phyloP scores from a whole-genome alignment of 2,888 invertebrate species.

The Belgica antarctica region DNA sequence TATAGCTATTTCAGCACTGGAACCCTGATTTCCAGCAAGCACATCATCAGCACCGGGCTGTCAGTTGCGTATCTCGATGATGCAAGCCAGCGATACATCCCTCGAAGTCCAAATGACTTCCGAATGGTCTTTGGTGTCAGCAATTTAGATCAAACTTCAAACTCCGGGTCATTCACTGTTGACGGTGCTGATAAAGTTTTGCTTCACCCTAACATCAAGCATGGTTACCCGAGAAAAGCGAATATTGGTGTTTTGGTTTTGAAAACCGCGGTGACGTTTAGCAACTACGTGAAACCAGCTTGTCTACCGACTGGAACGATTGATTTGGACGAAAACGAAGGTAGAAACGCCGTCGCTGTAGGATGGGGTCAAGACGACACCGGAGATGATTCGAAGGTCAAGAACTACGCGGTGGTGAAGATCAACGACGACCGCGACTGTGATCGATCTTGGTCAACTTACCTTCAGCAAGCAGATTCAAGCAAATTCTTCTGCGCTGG shows the following conservation, averaged over 20 bases:
- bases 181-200: neutral
- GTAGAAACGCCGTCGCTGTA: neutral
- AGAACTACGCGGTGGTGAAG: neutral
- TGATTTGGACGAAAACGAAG: neutral
- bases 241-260: neutral
- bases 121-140: neutral
- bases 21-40: neutral
- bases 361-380: neutral
- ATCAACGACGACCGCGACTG: neutral
- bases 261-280: neutral
- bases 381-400: neutral
- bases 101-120: neutral
- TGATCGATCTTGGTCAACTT: neutral
- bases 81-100: neutral
- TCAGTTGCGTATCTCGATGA: neutral
- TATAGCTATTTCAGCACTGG: neutral
- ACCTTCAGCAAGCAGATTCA: neutral
- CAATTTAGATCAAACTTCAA: neutral
- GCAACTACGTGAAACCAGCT: neutral
- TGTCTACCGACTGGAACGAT: neutral
- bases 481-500: slow-evolving; percentile 5
- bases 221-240: neutral
- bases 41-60: neutral
- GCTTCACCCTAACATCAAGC: neutral
- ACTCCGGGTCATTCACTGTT: neutral